A percentile compares a stretch with the other conserved stretches of the same genome.
Conservation (phyloP, 2,888 invertebrate genomes). For the Carpatolechia fugitivella region DNA sequence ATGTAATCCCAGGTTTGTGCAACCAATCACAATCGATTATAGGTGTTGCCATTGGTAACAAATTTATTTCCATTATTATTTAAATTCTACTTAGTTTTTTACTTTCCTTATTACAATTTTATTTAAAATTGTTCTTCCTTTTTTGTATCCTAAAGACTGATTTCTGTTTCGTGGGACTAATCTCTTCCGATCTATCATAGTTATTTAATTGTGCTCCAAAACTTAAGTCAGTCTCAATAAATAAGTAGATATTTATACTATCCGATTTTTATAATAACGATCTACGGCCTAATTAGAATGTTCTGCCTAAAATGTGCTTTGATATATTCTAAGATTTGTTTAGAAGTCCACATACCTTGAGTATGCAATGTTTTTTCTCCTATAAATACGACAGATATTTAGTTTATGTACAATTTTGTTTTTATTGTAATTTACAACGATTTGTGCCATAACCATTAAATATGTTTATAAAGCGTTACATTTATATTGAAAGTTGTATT, state of each 20-base stretch:
- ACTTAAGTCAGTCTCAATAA: background rate
- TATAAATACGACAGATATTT: too few species aligned
- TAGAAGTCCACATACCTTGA: too few species aligned
- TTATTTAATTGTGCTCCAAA: background rate
- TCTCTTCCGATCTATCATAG: slow-evolving; percentile 6
- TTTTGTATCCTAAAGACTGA: slow-evolving; percentile 43
- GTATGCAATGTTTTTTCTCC: too few species aligned
- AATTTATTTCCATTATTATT: too few species aligned
- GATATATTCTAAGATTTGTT: too few species aligned
- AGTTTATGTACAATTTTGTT: too few species aligned
- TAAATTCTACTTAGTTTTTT: background rate
- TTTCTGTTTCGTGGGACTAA: slow-evolving; percentile 22
- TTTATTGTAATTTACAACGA: background rate
- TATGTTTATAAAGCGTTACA: background rate
- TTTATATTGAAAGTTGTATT: background rate
- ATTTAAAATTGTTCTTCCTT: slow-evolving; percentile 38
- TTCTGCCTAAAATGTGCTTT: too few species aligned
- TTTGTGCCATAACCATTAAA: background rate
- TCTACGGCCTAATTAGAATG: too few species aligned
- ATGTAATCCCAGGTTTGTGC: too few species aligned
- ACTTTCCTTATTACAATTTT: slow-evolving; percentile 6
- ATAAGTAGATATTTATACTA: too few species aligned
- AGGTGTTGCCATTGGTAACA: background rate
- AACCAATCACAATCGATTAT: too few species aligned
- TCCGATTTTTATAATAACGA: too few species aligned